Evolutionary conservation across 2,888 invertebrate species (phyloP), one percentile per base, ranked within the genome.

Genomic region (Lingula anatina): DNA sequence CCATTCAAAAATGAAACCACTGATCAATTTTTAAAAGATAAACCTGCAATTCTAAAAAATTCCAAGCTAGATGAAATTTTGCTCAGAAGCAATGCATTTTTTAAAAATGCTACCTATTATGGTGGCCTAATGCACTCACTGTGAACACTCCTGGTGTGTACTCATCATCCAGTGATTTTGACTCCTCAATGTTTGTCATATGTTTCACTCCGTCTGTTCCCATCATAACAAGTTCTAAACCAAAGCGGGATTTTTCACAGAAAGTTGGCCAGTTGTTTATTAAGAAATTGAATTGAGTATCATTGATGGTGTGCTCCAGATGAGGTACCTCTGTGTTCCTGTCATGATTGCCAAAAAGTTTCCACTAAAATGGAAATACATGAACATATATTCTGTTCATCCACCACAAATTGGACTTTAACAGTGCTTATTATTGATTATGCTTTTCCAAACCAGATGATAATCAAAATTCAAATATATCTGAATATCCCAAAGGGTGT

Each of bases 141-240:
- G 83, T 82, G 66, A 87, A 87, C 43, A 86, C 83, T 1, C 86
- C 87, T 0, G 87, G 87, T n/a, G 86, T 83, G 59, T 85, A 84
- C 66, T 87, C 86, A 65, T 87, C 87, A 62, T 87, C 86, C 49
- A 86, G 66, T 49, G 83, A 85, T 69, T 82, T 82, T 54, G 80
- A 77, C 75, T 84, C 78, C 1, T 71, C 66, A n/a, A 76, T 72
- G 1, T 66, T 63, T 52, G 62, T 62, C 0, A 59, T 21, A 5
- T 54, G 42, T 21, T 42, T 44, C 9, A 44, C 38, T 3, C 18
- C 28, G 5, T 55, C 59, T 0, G 77, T 78, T 56, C 82, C 81
- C 31, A 82, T 77, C 18, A 85, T 61, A 3, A 82, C 63, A 51
- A 85, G 61, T 58, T 83, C 83, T 1, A 85, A 59, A 7, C 84